Conservation (phyloP, 2,113 vertebrate species). For the Phalacrocorax brasilianus region DNA sequence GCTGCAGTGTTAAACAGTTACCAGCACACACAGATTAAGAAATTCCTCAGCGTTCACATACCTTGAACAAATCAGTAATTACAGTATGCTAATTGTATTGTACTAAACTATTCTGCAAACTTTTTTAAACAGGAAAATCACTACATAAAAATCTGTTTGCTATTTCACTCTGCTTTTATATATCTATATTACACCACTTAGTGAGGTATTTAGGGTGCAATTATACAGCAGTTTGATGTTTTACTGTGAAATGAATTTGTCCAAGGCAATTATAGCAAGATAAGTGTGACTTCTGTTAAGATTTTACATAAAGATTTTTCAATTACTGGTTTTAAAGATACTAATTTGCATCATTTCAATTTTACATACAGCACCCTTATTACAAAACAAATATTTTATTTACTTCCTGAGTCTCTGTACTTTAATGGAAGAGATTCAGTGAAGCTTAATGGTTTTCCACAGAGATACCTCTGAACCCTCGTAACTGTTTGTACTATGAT, state of each 20-base stretch:
- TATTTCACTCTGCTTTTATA: constrained; percentile 55
- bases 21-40: constrained; percentile 2
- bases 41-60: constrained; percentile 50
- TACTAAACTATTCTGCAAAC: constrained; percentile 51
- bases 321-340: constrained; percentile 11
- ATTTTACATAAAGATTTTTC: constrained; percentile 25
- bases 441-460: not conserved
- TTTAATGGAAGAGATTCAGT: not conserved
- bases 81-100: constrained; percentile 65
- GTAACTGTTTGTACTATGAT: not conserved
- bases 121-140: constrained; percentile 37
- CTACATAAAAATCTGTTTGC: constrained; percentile 31
- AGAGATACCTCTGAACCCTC: not conserved
- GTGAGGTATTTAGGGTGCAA: constrained; percentile 58
- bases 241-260: constrained; percentile 42
- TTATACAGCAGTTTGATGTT: constrained; percentile 58
- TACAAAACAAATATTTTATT: not conserved
- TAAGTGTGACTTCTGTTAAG: constrained; percentile 36
- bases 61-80: constrained; percentile 54
- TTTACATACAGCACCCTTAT: not conserved
- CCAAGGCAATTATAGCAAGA: constrained; percentile 24
- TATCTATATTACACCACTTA: constrained; percentile 48
- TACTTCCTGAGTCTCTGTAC: not conserved
- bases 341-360: constrained; percentile 18
- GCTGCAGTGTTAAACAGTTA: constrained; percentile 50